Conservation (phyloP, 1,140 invertebrate genomes). For the Cepaea nemoralis region DNA sequence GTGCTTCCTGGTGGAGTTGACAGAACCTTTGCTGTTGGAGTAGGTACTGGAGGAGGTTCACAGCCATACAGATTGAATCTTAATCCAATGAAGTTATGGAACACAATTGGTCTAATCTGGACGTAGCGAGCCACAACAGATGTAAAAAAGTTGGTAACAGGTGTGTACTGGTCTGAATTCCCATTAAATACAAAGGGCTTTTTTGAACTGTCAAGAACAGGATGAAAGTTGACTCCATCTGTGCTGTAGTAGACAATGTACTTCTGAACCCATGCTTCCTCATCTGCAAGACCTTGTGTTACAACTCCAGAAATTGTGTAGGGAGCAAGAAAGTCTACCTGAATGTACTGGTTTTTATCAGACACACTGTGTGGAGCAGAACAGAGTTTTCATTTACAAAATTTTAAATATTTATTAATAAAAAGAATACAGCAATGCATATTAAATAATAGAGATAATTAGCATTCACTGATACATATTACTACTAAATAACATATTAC, state of each 20-base stretch:
- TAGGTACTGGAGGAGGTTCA: slow-evolving; percentile 53
- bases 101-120: slow-evolving; percentile 58
- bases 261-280: slow-evolving; percentile 78
- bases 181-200: slow-evolving; percentile 52
- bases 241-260: slow-evolving; percentile 76
- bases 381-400: not conserved
- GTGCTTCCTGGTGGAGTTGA: slow-evolving; percentile 36
- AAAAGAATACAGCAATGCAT: no score
- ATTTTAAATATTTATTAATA: not conserved
- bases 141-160: slow-evolving; percentile 53
- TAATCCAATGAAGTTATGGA: slow-evolving; percentile 55
- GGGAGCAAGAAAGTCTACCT: slow-evolving; percentile 79
- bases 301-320: slow-evolving; percentile 83
- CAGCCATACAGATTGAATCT: slow-evolving; percentile 61
- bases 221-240: slow-evolving; percentile 54
- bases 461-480: no score
- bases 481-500: no score
- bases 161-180: slow-evolving; percentile 58
- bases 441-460: no score
- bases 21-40: not conserved
- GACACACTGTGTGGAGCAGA: slow-evolving; percentile 45
- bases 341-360: slow-evolving; percentile 58
- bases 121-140: slow-evolving; percentile 56
- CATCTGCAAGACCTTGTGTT: slow-evolving; percentile 75
- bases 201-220: slow-evolving; percentile 44